A percentile compares a stretch with the other conserved stretches of the same genome.
phyloP scores from a whole-genome alignment of 2,888 invertebrate genomes.

The Sinohyriopsis cumingii region DNA sequence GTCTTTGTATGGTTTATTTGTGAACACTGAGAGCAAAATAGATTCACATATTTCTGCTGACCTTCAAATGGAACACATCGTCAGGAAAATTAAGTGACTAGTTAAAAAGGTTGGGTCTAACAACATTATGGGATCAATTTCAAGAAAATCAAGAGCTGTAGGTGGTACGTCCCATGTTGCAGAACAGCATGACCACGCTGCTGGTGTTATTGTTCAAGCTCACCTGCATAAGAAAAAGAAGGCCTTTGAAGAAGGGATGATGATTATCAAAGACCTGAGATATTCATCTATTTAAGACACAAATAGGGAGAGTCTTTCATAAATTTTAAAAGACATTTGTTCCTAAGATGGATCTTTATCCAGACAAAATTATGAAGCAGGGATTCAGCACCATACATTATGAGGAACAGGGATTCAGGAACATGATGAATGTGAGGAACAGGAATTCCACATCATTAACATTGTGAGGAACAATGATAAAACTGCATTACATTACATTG shows the following conservation, averaged over 20 bases:
- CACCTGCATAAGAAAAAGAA: slow-evolving; percentile 1
- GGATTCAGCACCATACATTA: too few species aligned
- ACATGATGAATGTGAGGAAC: too few species aligned
- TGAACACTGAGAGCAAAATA: slow-evolving; percentile 7
- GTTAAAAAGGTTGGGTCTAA: slow-evolving; percentile 3
- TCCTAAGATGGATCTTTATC: not conserved
- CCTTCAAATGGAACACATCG: slow-evolving; percentile 10
- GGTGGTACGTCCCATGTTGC: too few species aligned
- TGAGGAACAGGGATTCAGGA: too few species aligned
- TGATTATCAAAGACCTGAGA: slow-evolving; percentile 1
- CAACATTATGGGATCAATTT: not conserved
- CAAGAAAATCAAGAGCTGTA: too few species aligned
- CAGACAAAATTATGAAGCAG: too few species aligned
- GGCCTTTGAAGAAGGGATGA: slow-evolving; percentile 4
- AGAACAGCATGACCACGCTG: too few species aligned
- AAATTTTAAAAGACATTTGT: not conserved
- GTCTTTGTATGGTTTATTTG: slow-evolving; percentile 11
- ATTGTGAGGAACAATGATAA: too few species aligned
- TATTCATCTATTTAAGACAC: not conserved
- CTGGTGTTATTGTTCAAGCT: not conserved
- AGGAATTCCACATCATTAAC: too few species aligned
- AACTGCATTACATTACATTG: too few species aligned
- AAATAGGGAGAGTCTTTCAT: not conserved
- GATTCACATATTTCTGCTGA: slow-evolving; percentile 9
- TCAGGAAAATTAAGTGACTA: slow-evolving; percentile 1